Base-by-base conservation (phyloP, 2,797 vertebrate genomes). In the Mycteria americana region DNA sequence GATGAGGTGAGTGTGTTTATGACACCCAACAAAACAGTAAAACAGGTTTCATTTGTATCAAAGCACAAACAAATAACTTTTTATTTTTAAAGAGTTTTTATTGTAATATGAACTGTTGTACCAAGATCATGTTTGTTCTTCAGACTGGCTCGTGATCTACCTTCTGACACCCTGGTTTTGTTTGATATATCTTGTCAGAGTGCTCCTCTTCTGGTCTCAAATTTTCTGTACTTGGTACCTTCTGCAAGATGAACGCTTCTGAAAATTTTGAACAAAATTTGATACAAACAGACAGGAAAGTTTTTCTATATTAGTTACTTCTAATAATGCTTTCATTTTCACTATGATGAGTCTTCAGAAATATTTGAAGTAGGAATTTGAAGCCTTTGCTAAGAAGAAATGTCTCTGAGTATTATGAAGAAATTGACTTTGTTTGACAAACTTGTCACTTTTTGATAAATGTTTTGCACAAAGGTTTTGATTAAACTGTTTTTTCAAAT, bases 1-100 rank as follows among this genome's bases (percentile, higher is more conserved):
- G 91, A 97, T 59, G 95, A 98, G 97, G 98, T 98, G 85, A 97
- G 98, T 89, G 60, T 85, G 25, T 75, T 81, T 89, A 19, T 69
- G 45, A 37, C 31, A 63, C 30, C 33, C 39, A 35, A 11, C 37
- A 62, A n/a, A 70, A 48, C 18, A 77, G 25, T 39, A 41, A 35
- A 64, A 23, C 13, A 41, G 17, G 3, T 73, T 18, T 73, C 25
- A 80, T 87, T 87, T 78, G 24, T 41, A 35, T 84, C 62, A 62
- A 45, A 73, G 13, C 7, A 25, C 43, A 69, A 79, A 37, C 25
- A 84, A 68, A 5, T 73, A 50, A n/a, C n/a, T 13, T n/a, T 30
- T 63, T 54, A 13, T 17, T 41, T 59, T 87, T 69, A 73, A 45
- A 53, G 75, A 35, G 3, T 1, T 27, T 23, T 75, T 85, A 12